A percentile compares a stretch with the other conserved stretches of the same genome.
phyloP scores from a whole-genome alignment of 2,113 vertebrate genomes.

The Phrynosoma blainvillii region DNA sequence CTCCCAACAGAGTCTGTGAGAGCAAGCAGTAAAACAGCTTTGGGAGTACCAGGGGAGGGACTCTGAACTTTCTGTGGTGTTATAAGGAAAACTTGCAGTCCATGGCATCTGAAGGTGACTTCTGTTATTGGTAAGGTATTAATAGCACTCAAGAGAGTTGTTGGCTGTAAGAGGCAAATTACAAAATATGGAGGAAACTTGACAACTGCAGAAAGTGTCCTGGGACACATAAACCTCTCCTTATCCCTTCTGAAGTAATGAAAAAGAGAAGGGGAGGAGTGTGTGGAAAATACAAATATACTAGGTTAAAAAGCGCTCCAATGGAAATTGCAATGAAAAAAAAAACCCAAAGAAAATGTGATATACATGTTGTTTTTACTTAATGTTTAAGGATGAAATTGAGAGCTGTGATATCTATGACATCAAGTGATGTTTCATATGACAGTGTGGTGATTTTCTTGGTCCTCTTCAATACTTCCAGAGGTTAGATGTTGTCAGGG shows the following conservation, averaged over 20 bases:
- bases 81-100: not conserved
- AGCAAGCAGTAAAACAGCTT: not conserved
- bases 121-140: slow-evolving; percentile 13
- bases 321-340: not conserved
- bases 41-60: not conserved
- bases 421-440: not conserved
- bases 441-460: not conserved
- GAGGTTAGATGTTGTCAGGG: not conserved
- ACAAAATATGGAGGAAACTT: slow-evolving; percentile 13
- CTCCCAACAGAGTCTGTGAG: not conserved
- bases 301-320: not conserved
- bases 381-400: not conserved
- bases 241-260: not conserved
- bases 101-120: slow-evolving; percentile 9
- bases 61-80: not conserved
- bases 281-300: not conserved
- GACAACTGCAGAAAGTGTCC: not conserved
- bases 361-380: not conserved
- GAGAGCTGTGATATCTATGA: not conserved
- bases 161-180: not conserved
- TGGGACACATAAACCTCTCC: slow-evolving; percentile 11
- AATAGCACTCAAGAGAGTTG: not conserved
- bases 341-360: not conserved
- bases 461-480: not conserved
- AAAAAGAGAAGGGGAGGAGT: not conserved